Percentiles rank a stretch among this genome's conserved stretches.
Evolutionary conservation across 2,113 vertebrate genomes (phyloP).

Genomic region (Spilogale gracilis): DNA sequence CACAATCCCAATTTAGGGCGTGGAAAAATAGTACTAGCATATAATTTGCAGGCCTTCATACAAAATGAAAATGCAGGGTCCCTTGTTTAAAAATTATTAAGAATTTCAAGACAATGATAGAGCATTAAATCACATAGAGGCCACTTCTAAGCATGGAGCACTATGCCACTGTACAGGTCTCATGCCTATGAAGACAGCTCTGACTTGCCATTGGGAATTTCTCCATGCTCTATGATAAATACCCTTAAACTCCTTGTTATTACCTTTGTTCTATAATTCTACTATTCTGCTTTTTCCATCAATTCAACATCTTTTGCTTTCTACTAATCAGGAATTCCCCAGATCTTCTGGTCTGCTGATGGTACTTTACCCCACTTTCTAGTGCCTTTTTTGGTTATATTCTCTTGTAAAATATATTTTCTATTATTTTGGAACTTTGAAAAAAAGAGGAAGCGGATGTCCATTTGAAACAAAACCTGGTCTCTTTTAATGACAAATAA

Average conservation of each 20-base stretch:
- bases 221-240: background rate
- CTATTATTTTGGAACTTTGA: background rate
- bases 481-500: background rate
- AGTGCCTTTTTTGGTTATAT: background rate
- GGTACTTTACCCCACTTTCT: background rate
- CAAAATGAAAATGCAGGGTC: background rate
- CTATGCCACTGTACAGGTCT: no score
- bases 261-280: background rate
- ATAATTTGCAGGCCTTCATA: background rate
- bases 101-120: background rate
- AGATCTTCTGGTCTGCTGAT: background rate
- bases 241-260: background rate
- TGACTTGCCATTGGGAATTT: background rate
- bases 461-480: background rate
- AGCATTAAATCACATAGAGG: background rate
- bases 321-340: background rate
- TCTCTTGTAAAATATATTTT: background rate
- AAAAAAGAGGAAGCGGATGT: slow-evolving; percentile 16
- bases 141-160: background rate
- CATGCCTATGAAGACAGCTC: background rate
- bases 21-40: background rate
- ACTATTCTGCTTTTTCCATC: background rate
- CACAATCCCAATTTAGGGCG: accelerated
- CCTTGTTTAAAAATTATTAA: background rate
- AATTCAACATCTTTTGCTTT: background rate